These are phyloP conservation scores for Prinia subflava DNA, from an alignment of 2,113 vertebrate genomes.

Conservation along the genomic window DNA sequence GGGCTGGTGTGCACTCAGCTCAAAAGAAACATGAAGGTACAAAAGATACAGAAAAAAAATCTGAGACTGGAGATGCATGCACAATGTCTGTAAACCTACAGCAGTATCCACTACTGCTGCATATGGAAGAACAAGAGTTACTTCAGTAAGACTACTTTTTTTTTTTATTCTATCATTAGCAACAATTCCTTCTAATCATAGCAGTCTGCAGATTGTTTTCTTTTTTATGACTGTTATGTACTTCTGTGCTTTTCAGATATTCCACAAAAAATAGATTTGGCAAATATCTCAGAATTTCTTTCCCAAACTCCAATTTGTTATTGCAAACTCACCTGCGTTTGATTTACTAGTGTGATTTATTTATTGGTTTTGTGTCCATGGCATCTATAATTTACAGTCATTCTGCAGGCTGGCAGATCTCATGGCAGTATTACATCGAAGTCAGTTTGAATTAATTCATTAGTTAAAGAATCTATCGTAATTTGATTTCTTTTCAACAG, in stretches of 20 bases:
- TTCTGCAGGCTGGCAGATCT: not conserved
- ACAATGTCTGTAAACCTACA: not conserved
- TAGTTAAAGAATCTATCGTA: slow-evolving; percentile 29
- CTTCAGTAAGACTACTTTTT: not conserved
- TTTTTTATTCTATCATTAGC: not conserved
- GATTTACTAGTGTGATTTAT: not conserved
- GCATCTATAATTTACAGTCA: not conserved
- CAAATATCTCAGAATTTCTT: not conserved
- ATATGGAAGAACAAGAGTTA: not conserved
- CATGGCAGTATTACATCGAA: not conserved
- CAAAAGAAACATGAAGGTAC: not conserved
- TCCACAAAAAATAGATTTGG: not conserved
- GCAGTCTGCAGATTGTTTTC: not conserved
- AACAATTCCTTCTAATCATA: not conserved
- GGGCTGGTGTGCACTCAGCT: not conserved
- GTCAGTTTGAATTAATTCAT: slow-evolving; percentile 19
- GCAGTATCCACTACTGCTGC: not conserved
- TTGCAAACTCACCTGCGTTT: not conserved
- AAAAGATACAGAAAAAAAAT: not conserved
- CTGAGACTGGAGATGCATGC: not conserved
- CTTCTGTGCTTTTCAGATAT: not conserved
- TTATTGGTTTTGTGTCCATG: not conserved
- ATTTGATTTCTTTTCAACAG: slow-evolving; percentile 31
- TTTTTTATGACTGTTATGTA: not conserved
- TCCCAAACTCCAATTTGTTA: not conserved